Base-by-base conservation (phyloP, 2,797 vertebrate genomes). In the Dendrocincla tyrannina region DNA sequence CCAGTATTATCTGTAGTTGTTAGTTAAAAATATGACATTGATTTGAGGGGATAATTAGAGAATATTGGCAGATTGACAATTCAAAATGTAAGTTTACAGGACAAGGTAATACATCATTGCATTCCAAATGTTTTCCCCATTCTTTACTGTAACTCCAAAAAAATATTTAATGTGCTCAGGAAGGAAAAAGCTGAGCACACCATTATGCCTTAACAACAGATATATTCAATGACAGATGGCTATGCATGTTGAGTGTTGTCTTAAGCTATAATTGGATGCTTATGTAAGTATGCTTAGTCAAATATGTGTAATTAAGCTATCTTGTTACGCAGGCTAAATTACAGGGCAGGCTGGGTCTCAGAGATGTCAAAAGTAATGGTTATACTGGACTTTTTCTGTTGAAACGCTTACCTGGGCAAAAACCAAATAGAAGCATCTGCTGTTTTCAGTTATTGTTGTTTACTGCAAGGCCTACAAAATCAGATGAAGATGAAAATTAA, bases 251-350 rank as follows among this genome's bases (percentile, higher is more conserved):
- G 75, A 96, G 83, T 83, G 89, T 85, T 92, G 68, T 91, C 96
- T 93, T 68, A 91, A 95, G 84, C 89, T 96, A 85, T 93, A 96
- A 91, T 89, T 96, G 84, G 89, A 47, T 92, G 44, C 75, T 94
- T 96, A 94, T 33, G 58, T 94, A 97, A 96, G 85, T 56, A 80
- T 93, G 74, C 82, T 93, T 86, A 82, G 84, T 94, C 79, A 84
- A 94, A 94, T 91, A 88, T 16, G 28, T 93, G 86, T 89, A 94
- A 92, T 88, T 93, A 89, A 89, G 63, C 60, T 68, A 25, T 92
- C 74, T 85, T 67, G 59, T 32, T 94, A 67, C n/a, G 20, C 64
- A 60, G 58, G 37, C 39, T 77, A 75, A 88, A 37, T 87, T 58
- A 58, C 50, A 66, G 68, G 72, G 39, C 24, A 30, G 64, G 33